Conservation (phyloP, 2,113 vertebrate species). For the Malurus alboscapulatus region DNA sequence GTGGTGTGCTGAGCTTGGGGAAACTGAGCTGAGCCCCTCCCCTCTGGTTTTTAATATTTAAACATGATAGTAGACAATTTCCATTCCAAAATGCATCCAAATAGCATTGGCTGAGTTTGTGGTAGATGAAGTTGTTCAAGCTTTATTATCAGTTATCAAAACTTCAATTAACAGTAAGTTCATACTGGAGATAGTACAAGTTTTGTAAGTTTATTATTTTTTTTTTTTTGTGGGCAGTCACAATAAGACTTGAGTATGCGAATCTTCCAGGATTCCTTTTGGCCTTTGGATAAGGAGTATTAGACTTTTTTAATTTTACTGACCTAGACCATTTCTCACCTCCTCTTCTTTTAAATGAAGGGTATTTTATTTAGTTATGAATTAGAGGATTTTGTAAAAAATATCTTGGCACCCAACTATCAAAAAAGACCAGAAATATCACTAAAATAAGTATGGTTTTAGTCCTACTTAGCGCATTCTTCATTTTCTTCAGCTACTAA, state of each 20-base stretch:
- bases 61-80: neutral
- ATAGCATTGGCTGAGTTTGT: neutral
- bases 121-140: neutral
- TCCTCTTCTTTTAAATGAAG: neutral
- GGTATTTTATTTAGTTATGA: neutral
- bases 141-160: neutral
- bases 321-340: neutral
- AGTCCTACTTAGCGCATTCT: neutral
- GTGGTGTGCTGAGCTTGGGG: neutral
- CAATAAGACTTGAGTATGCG: neutral
- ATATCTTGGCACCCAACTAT: neutral
- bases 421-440: neutral
- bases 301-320: neutral
- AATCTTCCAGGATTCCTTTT: neutral
- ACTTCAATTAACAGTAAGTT: constrained; percentile 1
- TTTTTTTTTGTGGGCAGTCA: neutral
- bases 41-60: constrained; percentile 36
- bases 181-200: neutral
- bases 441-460: neutral
- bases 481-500: constrained; percentile 57
- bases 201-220: neutral
- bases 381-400: neutral
- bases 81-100: neutral
- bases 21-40: neutral
- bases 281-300: neutral